Conservation (phyloP, 2,888 invertebrate genomes). For the Euzetes globulus region DNA sequence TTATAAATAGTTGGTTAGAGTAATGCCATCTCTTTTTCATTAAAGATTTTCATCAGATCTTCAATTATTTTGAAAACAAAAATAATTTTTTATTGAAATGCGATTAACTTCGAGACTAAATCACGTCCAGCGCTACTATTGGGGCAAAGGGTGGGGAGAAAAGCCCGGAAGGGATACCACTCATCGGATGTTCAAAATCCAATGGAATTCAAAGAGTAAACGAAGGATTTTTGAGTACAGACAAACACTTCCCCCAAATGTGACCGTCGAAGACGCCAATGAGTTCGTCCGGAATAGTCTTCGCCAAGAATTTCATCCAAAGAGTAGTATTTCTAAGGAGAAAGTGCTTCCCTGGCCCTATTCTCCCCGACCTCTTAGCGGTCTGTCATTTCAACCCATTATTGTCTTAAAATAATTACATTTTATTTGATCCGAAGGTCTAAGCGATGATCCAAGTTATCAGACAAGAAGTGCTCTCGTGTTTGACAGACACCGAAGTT, state of each 20-base stretch:
- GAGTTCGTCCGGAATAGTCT: not conserved
- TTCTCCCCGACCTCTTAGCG: constrained; percentile 30
- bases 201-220: constrained; percentile 30
- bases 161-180: constrained; percentile 28
- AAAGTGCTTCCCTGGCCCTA: constrained; percentile 29
- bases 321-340: not conserved
- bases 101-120: constrained; percentile 10
- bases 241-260: constrained; percentile 24
- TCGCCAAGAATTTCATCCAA: not conserved
- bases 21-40: too few species aligned
- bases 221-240: not conserved
- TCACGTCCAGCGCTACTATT: constrained; percentile 21
- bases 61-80: not conserved
- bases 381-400: not conserved
- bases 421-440: too few species aligned
- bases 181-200: not conserved
- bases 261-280: constrained; percentile 31
- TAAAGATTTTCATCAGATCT: too few species aligned
- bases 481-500: constrained; percentile 18
- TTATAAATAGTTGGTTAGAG: too few species aligned
- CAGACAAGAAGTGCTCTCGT: constrained; percentile 14
- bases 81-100: not conserved
- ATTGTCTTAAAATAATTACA: constrained; percentile 8
- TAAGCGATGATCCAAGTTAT: constrained; percentile 33
- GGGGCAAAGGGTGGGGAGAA: constrained; percentile 34